Percentiles rank a stretch among this genome's conserved stretches.
phyloP scores from a whole-genome alignment of 2,888 invertebrate species.

The Mechanitis messenoides region DNA sequence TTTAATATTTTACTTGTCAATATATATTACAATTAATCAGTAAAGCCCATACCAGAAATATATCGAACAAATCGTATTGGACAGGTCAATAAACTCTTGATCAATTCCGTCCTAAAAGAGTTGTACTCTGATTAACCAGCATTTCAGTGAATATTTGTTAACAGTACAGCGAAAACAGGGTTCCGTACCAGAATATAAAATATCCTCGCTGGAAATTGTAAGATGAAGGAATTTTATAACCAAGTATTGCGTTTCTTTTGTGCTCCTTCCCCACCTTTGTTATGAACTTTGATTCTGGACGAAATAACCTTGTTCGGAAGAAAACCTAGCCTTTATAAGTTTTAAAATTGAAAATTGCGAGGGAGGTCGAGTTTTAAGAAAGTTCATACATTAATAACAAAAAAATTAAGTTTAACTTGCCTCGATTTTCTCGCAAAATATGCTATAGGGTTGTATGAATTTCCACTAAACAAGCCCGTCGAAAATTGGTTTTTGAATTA shows the following conservation, averaged over 20 bases:
- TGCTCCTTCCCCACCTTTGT: constrained; percentile 9
- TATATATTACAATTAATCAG: too few relatives aligned
- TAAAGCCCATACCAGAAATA: neutral
- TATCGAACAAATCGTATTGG: neutral
- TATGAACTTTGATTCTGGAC: constrained; percentile 18
- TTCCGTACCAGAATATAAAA: constrained; percentile 23
- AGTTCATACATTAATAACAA: too few relatives aligned
- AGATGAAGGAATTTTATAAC: constrained; percentile 26
- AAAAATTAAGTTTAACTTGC: too few relatives aligned
- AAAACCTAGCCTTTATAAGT: neutral
- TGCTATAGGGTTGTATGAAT: too few relatives aligned
- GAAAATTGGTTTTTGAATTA: too few relatives aligned
- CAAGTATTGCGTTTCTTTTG: constrained; percentile 23
- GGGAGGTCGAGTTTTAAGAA: too few relatives aligned
- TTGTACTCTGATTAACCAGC: constrained; percentile 4
- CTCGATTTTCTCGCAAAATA: too few relatives aligned
- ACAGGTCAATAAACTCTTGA: constrained; percentile 11
- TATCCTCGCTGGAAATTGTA: constrained; percentile 16
- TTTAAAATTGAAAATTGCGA: neutral
- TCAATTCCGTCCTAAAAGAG: constrained; percentile 16
- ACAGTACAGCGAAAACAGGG: constrained; percentile 22
- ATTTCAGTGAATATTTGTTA: constrained; percentile 25
- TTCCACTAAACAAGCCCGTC: too few relatives aligned
- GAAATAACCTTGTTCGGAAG: constrained; percentile 8
- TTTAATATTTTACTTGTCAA: too few relatives aligned